Base-by-base conservation (phyloP, 2,888 invertebrate species). In the Plagiodera versicolora region DNA sequence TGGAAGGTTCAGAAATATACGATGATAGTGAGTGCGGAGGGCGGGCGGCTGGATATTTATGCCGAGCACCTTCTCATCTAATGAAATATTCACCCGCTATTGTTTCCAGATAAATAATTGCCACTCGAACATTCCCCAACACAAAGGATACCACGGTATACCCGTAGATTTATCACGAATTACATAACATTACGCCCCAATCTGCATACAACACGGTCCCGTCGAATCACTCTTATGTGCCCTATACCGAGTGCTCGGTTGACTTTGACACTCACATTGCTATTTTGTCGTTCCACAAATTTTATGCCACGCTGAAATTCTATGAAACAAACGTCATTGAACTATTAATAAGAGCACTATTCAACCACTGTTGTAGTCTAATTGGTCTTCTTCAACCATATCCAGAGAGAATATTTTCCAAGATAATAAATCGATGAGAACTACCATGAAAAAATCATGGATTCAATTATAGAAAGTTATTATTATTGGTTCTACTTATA, bases 71-170 rank as follows among this genome's bases (percentile, higher is more conserved):
- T 67, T 68, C 68, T 68, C 65, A 65, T 67, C 69, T 71, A 72
- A 72, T 71, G 72, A 72, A 72, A 72, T 72, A 72, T 72, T 72
- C 70, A 70, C 70, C 64, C 66, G 65, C 68, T 65, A 72, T 72
- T 72, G 72, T 72, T 72, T 68, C 64, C 71, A 66, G 69, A 68
- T 72, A 72, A 72, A 72, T 72, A 70, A 72, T 72, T 69, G 72
- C 71, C 70, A 67, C 67, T 69, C 69, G 68, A 72, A 71, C 72
- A 72, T 72, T 72, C 72, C 65, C 71, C 59, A 65, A 63, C 66
- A 72, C 72, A 72, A 71, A 71, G 72, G 72, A 69, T 67, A 63
- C 67, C 63, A 68, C 68, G 66, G 70, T 70, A 67, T 24, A 24
- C 24, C 68, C 64, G 63, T 65, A 70, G 70, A 72, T 72, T 72